phyloP scores from a whole-genome alignment of 2,797 vertebrate species.

The Anguilla obscura region DNA sequence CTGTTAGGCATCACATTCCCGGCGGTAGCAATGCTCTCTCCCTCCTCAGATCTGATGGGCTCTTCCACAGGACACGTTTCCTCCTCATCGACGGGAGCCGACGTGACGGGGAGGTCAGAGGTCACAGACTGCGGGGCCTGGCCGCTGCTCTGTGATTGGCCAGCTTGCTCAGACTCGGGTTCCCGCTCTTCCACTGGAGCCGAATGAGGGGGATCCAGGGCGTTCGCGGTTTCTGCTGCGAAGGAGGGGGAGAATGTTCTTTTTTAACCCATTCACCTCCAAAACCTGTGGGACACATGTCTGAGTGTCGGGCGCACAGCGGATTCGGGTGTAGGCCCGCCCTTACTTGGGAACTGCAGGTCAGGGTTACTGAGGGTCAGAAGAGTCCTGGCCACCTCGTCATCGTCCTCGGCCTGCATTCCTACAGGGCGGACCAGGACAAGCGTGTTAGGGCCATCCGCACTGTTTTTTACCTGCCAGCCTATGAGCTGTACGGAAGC shows the following conservation, averaged over 20 bases:
- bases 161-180: constrained; percentile 34
- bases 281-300: neutral
- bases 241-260: neutral
- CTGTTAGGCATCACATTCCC: neutral
- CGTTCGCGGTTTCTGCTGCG: constrained; percentile 22
- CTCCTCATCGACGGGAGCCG: neutral
- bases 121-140: constrained; percentile 29
- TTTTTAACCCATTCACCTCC: neutral
- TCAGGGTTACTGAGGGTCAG: constrained; percentile 80
- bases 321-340: neutral
- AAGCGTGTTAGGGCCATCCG: neutral
- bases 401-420: constrained; percentile 66
- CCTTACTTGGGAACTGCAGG: constrained; percentile 56
- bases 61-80: neutral
- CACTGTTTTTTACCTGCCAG: neutral
- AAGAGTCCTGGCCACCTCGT: constrained; percentile 88
- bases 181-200: constrained; percentile 15
- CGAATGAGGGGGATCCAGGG: constrained; percentile 36
- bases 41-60: neutral
- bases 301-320: too few relatives aligned
- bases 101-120: constrained; percentile 20
- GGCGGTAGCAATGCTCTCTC: neutral
- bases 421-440: constrained; percentile 47
- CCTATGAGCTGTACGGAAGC: neutral
- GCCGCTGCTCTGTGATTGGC: constrained; percentile 31